These are phyloP conservation scores for Tridacna crocea DNA, from an alignment of 2,888 invertebrate genomes.

Conservation along the genomic window DNA sequence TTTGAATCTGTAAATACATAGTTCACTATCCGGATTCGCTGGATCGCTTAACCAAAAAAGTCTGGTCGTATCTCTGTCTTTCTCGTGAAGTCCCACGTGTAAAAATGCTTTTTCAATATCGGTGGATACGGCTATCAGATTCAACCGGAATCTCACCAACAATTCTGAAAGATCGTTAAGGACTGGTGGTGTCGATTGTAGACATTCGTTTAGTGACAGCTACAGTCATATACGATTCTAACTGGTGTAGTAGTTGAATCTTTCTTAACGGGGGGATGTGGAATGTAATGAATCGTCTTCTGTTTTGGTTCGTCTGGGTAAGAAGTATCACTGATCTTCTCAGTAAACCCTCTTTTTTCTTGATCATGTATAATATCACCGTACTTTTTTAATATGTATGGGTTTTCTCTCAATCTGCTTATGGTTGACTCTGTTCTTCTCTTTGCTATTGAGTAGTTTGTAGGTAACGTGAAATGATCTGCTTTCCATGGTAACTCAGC, in stretches of 20 bases:
- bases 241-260: too few relatives aligned
- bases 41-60: too few relatives aligned
- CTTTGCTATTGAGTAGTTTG: slow-evolving; percentile 17
- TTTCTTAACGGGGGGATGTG: slow-evolving; percentile 47
- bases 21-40: too few relatives aligned
- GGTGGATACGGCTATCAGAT: slow-evolving; percentile 35
- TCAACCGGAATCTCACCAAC: slow-evolving; percentile 38
- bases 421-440: slow-evolving; percentile 31
- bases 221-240: slow-evolving; percentile 52
- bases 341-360: slow-evolving; percentile 28
- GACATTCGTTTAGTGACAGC: slow-evolving; percentile 40
- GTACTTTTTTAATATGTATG: slow-evolving; percentile 33
- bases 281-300: slow-evolving; percentile 36
- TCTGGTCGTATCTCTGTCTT: too few relatives aligned
- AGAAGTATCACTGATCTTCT: slow-evolving; percentile 8
- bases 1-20: too few relatives aligned
- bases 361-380: slow-evolving; percentile 37
- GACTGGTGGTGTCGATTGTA: slow-evolving; percentile 35
- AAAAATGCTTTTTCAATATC: too few relatives aligned
- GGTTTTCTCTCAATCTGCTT: slow-evolving; percentile 18
- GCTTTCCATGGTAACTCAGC: slow-evolving; percentile 44
- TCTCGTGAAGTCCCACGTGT: too few relatives aligned
- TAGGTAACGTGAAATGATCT: slow-evolving; percentile 30
- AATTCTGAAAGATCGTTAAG: too few relatives aligned
- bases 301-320: not conserved